Base-by-base conservation (phyloP, 92 coral and sea anemone genomes). In the Palythoa grandiflora region DNA sequence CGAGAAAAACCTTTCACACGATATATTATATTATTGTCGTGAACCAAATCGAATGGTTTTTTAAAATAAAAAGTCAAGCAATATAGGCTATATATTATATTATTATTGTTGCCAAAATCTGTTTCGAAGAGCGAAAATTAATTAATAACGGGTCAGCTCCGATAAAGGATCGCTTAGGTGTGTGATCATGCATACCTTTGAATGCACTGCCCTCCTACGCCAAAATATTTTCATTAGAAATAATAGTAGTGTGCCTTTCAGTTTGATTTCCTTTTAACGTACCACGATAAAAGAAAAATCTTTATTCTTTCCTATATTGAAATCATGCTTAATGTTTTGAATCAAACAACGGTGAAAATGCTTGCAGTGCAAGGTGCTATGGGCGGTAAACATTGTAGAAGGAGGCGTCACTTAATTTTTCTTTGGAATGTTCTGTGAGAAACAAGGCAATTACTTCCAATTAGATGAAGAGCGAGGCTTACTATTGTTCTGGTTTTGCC, bases 401-500 rank as follows among this genome's bases (percentile, higher is more conserved):
- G 21, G 73, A 81, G 86, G 86, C 61, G 86, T 65, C 35, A 48
- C 86, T 87, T 9, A 35, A 83, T 91, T 66, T 72, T 73, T 83
- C 83, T 47, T 84, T 92, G 96, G 88, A 94, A 93, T 95, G 88
- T 63, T 86, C 52, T 60, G 55, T 86, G 85, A 89, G 91, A 92
- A 86, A 88, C 90, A 74, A 84, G 83, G 92, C 89, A 93, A 93
- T 95, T 93, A 95, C 77, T 66, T 89, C 71, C 92, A 83, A 87
- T 91, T 89, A 93, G 96, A 87, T 86, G 84, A 90, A 95, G 80
- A 83, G 72, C 87, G 79, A 81, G 65, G 75, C 28, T 6, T 9
- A 65, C 77, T 51, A 84, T 95, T 91, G 92, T 93, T 93, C 74
- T 37, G 44, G 71, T 50, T 88, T 72, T 35, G 88, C 90, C 48